Base-by-base conservation (phyloP, 2,888 invertebrate species). In the Andrena haemorrhoa region DNA sequence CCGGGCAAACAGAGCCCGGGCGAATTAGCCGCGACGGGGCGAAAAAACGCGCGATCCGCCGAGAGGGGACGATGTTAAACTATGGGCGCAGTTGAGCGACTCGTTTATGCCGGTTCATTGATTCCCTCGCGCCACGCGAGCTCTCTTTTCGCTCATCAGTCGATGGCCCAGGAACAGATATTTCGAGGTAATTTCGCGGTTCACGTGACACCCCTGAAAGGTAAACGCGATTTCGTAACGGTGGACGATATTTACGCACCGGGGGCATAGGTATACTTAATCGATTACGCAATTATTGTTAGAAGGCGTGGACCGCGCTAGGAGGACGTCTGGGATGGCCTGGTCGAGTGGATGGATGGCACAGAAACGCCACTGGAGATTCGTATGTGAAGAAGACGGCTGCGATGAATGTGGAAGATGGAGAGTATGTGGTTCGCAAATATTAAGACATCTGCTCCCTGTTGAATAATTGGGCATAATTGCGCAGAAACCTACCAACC, bases 161-260 rank as follows among this genome's bases (percentile, higher is more conserved):
- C 66, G 51, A 49, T 51, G 65, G 53, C 60, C 71, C 61, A 33
- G 35, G 53, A 58, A 61, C 51, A 61, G 71, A 72, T 76, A 68
- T 80, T 68, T 58, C 66, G 47, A 41, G 72, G 47, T 72, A 80
- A 80, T 80, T 80, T 72, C 35, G 68, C 80, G 80, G 68, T 69
- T 66, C 76, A 35, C 35, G 61, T 74, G 58, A 81, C 74, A 64
- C 70, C 53, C 60, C 73, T 73, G 61, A 80, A 80, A 80, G 76
- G 76, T 60, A 64, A 60, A 75, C 51, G 58, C 60, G 64, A 75
- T 79, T 75, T 75, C 70, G 70, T 33, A 23, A 16, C 68, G 65
- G 47, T 60, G 64, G 53, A 47, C 63, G 68, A 78, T 41, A 68
- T 78, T 74, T 74, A 74, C 68, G 60, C 74, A 61, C 16, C 23